These are phyloP conservation scores for Megaceryle maxima DNA, from an alignment of 2,113 vertebrate species.

Conservation along the genomic window DNA sequence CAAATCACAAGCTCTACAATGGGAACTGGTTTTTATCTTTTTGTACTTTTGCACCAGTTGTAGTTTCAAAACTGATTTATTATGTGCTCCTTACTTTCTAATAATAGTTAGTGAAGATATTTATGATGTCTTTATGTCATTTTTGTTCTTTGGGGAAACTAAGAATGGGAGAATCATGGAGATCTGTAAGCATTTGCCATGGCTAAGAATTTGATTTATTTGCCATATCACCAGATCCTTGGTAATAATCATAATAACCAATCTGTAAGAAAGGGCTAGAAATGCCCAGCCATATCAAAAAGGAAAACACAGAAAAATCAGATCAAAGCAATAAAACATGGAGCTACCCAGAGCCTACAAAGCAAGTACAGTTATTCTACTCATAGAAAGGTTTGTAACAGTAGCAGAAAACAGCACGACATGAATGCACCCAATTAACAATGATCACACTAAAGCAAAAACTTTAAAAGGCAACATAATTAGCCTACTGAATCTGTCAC, in stretches of 20 bases:
- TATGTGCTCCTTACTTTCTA: constrained; percentile 50
- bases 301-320: constrained; percentile 7
- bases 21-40: constrained; percentile 18
- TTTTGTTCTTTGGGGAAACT: constrained; percentile 41
- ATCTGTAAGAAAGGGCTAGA: constrained; percentile 24
- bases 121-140: constrained; percentile 49
- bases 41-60: not conserved
- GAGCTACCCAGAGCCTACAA: constrained; percentile 20
- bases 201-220: constrained; percentile 49
- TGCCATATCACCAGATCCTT: constrained; percentile 43
- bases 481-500: constrained; percentile 23
- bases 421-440: constrained; percentile 63
- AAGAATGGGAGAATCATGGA: not conserved
- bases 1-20: not conserved
- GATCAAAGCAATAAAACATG: constrained; percentile 37
- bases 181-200: constrained; percentile 34
- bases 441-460: not conserved
- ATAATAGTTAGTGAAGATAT: constrained; percentile 59
- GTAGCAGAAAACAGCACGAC: constrained; percentile 46
- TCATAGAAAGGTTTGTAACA: constrained; percentile 22
- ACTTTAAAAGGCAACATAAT: constrained; percentile 35
- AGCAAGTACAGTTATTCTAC: constrained; percentile 42
- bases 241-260: constrained; percentile 67
- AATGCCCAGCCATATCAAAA: constrained; percentile 44
- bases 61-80: constrained; percentile 67